phyloP scores from a whole-genome alignment of 1,140 invertebrate genomes.

The Drosophila santomea region DNA sequence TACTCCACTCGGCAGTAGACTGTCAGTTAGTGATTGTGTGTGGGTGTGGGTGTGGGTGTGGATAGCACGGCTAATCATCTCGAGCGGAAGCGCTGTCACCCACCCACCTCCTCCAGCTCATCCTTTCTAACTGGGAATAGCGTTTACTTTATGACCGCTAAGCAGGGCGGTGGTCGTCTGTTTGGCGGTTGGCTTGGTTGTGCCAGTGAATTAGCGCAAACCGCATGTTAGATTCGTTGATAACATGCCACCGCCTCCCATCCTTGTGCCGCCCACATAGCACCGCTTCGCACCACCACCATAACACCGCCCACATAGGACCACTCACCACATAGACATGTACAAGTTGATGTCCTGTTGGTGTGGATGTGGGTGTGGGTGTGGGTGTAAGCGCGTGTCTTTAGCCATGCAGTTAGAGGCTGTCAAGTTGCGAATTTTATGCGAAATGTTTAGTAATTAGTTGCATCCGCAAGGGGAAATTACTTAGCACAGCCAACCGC shows the following conservation, averaged over 20 bases:
- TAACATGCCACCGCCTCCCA: constrained; percentile 56
- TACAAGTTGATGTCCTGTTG: constrained; percentile 35
- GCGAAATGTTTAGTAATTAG: constrained; percentile 84
- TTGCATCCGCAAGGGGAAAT: constrained; percentile 81
- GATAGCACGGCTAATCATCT: constrained; percentile 47
- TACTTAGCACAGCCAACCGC: constrained; percentile 69
- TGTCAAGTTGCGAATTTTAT: constrained; percentile 82
- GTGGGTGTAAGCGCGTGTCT: constrained; percentile 26
- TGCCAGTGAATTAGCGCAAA: constrained; percentile 69
- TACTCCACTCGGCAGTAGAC: constrained; percentile 9
- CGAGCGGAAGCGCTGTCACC: constrained; percentile 58
- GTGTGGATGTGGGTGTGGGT: constrained; percentile 21
- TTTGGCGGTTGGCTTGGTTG: constrained; percentile 47
- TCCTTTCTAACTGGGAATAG: constrained; percentile 7
- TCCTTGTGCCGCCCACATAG: neutral
- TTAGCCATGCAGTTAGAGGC: constrained; percentile 70
- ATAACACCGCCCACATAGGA: neutral
- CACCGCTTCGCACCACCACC: neutral
- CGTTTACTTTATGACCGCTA: constrained; percentile 64
- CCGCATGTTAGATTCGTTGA: constrained; percentile 79
- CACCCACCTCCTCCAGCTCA: neutral
- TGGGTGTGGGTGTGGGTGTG: neutral
- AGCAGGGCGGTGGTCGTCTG: constrained; percentile 34
- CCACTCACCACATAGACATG: constrained; percentile 20
- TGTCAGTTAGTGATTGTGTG: neutral